phyloP scores from a whole-genome alignment of 2,113 vertebrate species.

The Dryoscopus gambensis region DNA sequence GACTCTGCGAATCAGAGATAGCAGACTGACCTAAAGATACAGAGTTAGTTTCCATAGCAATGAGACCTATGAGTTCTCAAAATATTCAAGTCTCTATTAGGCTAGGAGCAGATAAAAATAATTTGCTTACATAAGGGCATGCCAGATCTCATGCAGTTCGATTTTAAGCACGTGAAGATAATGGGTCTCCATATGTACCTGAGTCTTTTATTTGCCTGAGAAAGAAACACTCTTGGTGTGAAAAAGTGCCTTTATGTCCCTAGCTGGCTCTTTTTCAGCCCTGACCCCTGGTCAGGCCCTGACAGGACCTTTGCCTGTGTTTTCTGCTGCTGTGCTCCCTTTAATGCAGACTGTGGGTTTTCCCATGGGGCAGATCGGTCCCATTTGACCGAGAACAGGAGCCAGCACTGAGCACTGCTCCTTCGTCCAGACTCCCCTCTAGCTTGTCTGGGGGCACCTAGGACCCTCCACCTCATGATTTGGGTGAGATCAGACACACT shows the following conservation, averaged over 20 bases:
- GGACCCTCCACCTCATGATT: neutral
- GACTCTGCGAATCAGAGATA: neutral
- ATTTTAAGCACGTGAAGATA: neutral
- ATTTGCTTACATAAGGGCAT: neutral
- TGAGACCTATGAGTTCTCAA: constrained; percentile 11
- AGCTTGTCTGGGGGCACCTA: neutral
- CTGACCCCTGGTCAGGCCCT: no score
- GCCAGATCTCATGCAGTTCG: neutral
- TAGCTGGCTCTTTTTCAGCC: neutral
- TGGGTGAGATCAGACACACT: neutral
- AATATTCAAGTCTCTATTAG: constrained; percentile 14
- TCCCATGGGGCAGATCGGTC: neutral
- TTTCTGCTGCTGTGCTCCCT: neutral
- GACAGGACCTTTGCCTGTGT: neutral
- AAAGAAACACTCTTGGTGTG: neutral
- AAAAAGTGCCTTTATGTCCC: neutral
- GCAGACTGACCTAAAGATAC: constrained; percentile 31
- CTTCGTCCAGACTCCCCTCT: neutral
- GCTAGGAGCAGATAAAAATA: constrained; percentile 40
- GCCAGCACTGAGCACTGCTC: rapidly evolving
- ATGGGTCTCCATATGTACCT: neutral
- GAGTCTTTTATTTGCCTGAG: neutral
- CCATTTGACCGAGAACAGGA: rapidly evolving
- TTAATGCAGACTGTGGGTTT: neutral
- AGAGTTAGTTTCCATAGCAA: constrained; percentile 54